These are phyloP conservation scores for Brachyrhaphis roseni DNA, from an alignment of 2,797 vertebrate genomes.

Conservation along the genomic window DNA sequence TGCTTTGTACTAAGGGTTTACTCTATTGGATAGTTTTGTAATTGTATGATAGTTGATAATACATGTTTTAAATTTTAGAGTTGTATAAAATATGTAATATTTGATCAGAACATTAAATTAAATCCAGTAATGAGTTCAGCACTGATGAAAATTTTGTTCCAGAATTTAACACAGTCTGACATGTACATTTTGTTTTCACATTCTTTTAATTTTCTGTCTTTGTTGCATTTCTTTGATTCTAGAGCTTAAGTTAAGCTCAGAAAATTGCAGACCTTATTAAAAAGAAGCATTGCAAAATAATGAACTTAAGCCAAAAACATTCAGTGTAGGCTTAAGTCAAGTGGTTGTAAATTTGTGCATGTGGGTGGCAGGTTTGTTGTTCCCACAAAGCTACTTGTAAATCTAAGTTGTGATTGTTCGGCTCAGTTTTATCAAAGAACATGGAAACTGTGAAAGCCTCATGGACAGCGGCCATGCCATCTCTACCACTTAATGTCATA, in stretches of 20 bases:
- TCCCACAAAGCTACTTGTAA: not conserved
- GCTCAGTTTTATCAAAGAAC: not conserved
- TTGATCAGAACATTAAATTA: not conserved
- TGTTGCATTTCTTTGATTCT: constrained; percentile 1
- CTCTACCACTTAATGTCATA: constrained; percentile 24
- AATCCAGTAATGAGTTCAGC: not conserved
- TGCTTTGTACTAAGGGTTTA: not conserved
- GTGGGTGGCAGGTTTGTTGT: constrained; percentile 6
- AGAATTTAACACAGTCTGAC: constrained; percentile 7
- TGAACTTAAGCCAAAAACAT: constrained; percentile 11
- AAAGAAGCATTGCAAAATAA: constrained; percentile 32
- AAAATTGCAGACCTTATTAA: constrained; percentile 21
- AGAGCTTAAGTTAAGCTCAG: not conserved
- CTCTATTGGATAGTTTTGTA: not conserved
- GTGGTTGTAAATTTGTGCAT: constrained; percentile 16
- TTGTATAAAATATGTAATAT: not conserved
- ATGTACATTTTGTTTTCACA: constrained; percentile 18
- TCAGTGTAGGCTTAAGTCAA: constrained; percentile 6
- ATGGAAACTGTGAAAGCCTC: not conserved
- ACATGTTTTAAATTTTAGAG: not conserved
- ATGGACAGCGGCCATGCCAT: constrained; percentile 8
- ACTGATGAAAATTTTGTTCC: not conserved
- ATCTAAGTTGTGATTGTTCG: not conserved
- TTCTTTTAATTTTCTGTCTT: constrained; percentile 19
- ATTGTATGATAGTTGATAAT: not conserved